A percentile compares a stretch with the other conserved stretches of the same genome.
Evolutionary conservation across 1,140 invertebrate species (phyloP).

Genomic region (Drosophila orena): DNA sequence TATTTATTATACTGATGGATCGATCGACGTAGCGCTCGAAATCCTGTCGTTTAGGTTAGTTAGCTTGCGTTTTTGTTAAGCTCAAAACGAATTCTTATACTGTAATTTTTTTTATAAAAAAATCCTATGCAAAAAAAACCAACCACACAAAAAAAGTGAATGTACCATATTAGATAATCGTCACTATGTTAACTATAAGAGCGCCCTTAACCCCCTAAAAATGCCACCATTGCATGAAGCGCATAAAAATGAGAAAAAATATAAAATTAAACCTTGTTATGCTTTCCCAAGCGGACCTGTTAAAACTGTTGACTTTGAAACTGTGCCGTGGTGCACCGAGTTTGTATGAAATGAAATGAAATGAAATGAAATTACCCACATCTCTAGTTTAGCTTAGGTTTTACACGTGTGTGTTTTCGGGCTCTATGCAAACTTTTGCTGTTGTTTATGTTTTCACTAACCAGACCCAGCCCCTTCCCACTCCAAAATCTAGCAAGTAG

Average conservation of each 20-base stretch:
- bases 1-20: constrained; percentile 61
- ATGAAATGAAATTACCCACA: constrained; percentile 51
- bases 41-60: constrained; percentile 68
- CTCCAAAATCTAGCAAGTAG: constrained; percentile 45
- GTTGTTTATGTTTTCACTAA: constrained; percentile 78
- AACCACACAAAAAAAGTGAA: constrained; percentile 58
- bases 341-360: constrained; percentile 26
- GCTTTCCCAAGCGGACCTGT: constrained; percentile 56
- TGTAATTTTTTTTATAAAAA: constrained; percentile 78
- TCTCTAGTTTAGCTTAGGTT: constrained; percentile 51
- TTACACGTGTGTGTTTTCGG: constrained; percentile 31
- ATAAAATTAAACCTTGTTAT: constrained; percentile 56
- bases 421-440: constrained; percentile 62
- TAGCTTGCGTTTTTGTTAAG: constrained; percentile 84
- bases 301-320: constrained; percentile 65
- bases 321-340: constrained; percentile 56
- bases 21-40: constrained; percentile 56
- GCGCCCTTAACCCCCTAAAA: constrained; percentile 40
- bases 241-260: constrained; percentile 20
- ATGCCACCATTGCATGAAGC: constrained; percentile 29
- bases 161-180: constrained; percentile 79
- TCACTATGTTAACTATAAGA: constrained; percentile 41
- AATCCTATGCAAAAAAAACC: constrained; percentile 47
- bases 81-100: constrained; percentile 69
- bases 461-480: constrained; percentile 22